Conservation (phyloP, 37 sponge, comb jelly and placozoan genomes). For the Oopsacas minuta region DNA sequence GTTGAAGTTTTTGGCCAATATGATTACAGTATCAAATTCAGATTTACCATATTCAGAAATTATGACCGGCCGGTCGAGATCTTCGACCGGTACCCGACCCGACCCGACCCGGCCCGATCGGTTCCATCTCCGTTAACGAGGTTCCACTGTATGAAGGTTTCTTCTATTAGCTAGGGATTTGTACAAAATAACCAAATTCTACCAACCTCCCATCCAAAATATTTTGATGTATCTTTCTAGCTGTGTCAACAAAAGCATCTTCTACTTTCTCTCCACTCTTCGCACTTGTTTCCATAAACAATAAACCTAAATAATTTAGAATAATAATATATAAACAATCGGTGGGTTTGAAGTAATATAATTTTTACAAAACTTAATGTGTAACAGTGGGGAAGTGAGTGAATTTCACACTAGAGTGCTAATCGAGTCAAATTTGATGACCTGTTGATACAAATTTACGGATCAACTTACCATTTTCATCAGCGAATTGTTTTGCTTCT, state of each 20-base stretch:
- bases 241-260: conserved; percentile 97
- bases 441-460: no score
- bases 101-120: no score
- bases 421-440: background rate
- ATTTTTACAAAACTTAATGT: background rate
- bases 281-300: conserved; percentile 92
- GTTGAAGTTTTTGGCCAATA: no score
- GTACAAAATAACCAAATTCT: no score
- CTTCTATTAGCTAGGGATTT: no score
- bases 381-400: background rate
- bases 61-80: no score
- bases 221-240: conserved; percentile 95
- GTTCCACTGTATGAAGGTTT: no score
- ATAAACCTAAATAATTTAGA: conserved; percentile 40
- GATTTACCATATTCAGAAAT: no score
- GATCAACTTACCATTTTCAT: conserved; percentile 89
- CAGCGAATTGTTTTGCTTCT: conserved; percentile 96
- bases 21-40: no score
- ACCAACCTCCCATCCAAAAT: conserved; percentile 93
- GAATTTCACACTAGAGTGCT: background rate
- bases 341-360: background rate
- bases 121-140: no score
- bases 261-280: conserved; percentile 98
- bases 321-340: background rate
- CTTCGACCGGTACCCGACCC: no score